These are phyloP conservation scores for Hymenochirus boettgeri DNA, from an alignment of 2,113 vertebrate genomes.

Conservation along the genomic window DNA sequence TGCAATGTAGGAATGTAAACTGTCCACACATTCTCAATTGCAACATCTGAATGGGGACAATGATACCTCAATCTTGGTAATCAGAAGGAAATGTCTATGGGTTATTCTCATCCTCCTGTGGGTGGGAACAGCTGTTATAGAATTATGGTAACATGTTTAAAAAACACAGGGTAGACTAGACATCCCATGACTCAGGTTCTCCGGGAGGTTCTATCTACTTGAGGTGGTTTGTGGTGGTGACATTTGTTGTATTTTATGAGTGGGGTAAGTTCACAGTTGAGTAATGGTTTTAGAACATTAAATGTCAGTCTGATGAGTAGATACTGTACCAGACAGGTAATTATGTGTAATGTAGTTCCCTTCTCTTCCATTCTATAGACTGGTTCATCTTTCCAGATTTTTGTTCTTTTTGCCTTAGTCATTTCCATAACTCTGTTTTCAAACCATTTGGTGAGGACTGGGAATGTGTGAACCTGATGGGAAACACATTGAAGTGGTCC, in stretches of 20 bases:
- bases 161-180: not conserved
- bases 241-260: constrained; percentile 31
- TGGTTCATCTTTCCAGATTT: not conserved
- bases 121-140: not conserved
- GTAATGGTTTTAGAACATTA: constrained; percentile 19
- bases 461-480: too few species aligned
- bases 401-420: too few species aligned
- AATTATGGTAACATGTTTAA: not conserved
- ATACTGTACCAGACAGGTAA: constrained; percentile 37
- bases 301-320: constrained; percentile 14
- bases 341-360: constrained; percentile 28
- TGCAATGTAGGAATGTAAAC: too few species aligned
- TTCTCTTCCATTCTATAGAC: not conserved
- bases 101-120: not conserved
- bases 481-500: too few species aligned
- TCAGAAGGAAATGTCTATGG: too few species aligned
- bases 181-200: not conserved
- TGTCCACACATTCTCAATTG: too few species aligned
- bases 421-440: too few species aligned
- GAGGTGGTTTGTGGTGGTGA: constrained; percentile 11
- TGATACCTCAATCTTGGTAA: too few species aligned
- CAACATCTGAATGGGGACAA: too few species aligned
- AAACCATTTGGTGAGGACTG: too few species aligned
- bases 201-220: constrained; percentile 5
- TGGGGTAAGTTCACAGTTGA: constrained; percentile 18